Percentiles rank a stretch among this genome's conserved stretches.
phyloP scores from a whole-genome alignment of 2,797 vertebrate genomes.

The Catharus ustulatus region DNA sequence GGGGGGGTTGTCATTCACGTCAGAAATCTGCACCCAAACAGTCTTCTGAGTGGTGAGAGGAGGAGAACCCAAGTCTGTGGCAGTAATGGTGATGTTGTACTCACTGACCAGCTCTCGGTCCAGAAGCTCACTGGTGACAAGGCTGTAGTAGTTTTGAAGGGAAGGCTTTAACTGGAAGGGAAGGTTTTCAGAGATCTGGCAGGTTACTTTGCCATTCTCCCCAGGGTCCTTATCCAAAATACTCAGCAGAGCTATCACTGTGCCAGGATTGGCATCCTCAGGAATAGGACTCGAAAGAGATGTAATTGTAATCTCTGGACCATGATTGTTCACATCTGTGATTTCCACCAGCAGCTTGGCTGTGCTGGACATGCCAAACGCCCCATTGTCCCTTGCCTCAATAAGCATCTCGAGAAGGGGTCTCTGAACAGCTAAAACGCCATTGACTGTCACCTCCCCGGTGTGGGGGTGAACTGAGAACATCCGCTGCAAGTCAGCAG shows the following conservation, averaged over 20 bases:
- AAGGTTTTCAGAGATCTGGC: slow-evolving; percentile 65
- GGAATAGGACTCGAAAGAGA: slow-evolving; percentile 74
- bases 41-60: slow-evolving; percentile 65
- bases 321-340: slow-evolving; percentile 80
- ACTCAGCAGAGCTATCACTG: slow-evolving; percentile 76
- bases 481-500: slow-evolving; percentile 53
- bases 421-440: slow-evolving; percentile 70
- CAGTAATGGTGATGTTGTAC: slow-evolving; percentile 77
- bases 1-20: slow-evolving; percentile 82
- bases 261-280: slow-evolving; percentile 75
- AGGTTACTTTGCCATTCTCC: slow-evolving; percentile 74
- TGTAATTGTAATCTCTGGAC: slow-evolving; percentile 76
- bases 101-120: slow-evolving; percentile 71
- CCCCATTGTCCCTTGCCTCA: slow-evolving; percentile 77
- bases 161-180: slow-evolving; percentile 76
- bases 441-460: slow-evolving; percentile 77
- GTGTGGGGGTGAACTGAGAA: slow-evolving; percentile 79
- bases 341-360: slow-evolving; percentile 80
- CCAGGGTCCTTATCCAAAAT: slow-evolving; percentile 78
- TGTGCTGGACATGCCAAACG: slow-evolving; percentile 72
- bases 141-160: slow-evolving; percentile 74
- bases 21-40: slow-evolving; percentile 72
- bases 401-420: slow-evolving; percentile 72
- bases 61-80: slow-evolving; percentile 77
- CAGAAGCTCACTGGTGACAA: slow-evolving; percentile 69